phyloP scores from a whole-genome alignment of 2,113 vertebrate species.

The Stegostoma tigrinum region DNA sequence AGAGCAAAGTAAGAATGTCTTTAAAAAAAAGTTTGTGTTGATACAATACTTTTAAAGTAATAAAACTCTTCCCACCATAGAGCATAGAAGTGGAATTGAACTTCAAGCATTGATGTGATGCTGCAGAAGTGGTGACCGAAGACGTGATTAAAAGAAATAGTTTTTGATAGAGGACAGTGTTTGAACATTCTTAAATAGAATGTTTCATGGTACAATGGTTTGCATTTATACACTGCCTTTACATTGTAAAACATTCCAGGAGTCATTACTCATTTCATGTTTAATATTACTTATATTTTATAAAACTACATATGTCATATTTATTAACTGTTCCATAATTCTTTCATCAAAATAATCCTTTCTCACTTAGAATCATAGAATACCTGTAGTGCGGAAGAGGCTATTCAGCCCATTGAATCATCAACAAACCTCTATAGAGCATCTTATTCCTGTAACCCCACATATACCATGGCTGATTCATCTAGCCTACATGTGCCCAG shows the following conservation, averaged over 20 bases:
- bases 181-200: not conserved
- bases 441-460: too few relatives aligned
- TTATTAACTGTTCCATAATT: not conserved
- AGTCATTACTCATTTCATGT: not conserved
- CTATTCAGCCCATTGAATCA: too few relatives aligned
- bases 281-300: too few relatives aligned
- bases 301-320: not conserved
- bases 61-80: not conserved
- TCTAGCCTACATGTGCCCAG: too few relatives aligned
- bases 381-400: too few relatives aligned
- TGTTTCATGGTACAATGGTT: not conserved
- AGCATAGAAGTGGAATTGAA: not conserved
- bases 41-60: not conserved
- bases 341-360: not conserved
- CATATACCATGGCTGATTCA: too few relatives aligned
- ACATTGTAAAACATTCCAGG: not conserved
- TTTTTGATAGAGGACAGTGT: not conserved
- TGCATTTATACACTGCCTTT: not conserved
- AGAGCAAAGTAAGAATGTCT: not conserved
- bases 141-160: not conserved
- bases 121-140: not conserved
- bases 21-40: not conserved
- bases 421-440: too few relatives aligned
- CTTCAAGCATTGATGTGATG: not conserved
- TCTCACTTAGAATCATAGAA: not conserved